phyloP scores from a whole-genome alignment of 2,888 invertebrate species.

The Scaptomyza cyrtandrae region DNA sequence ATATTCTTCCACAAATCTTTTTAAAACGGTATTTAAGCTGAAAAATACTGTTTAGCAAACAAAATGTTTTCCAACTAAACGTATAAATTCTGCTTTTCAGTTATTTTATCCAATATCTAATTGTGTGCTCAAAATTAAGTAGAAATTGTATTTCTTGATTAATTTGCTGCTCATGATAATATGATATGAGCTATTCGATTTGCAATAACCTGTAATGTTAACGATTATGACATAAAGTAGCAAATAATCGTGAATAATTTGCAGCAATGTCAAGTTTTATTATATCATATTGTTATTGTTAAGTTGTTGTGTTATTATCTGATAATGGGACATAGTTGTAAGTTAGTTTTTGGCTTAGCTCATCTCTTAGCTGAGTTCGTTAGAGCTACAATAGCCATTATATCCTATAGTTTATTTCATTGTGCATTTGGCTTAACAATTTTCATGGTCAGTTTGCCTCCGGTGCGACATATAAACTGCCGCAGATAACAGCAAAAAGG shows the following conservation, averaged over 20 bases:
- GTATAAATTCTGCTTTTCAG: too few relatives aligned
- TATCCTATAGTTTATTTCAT: constrained; percentile 50
- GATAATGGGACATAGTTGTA: constrained; percentile 47
- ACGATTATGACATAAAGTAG: constrained; percentile 12
- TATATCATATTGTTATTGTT: constrained; percentile 17
- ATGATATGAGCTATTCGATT: background rate
- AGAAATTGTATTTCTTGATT: background rate
- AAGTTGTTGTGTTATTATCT: constrained; percentile 43
- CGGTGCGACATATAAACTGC: constrained; percentile 73
- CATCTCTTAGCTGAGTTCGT: constrained; percentile 2
- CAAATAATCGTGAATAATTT: constrained; percentile 18
- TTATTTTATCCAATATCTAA: too few relatives aligned
- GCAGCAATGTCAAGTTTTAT: constrained; percentile 16
- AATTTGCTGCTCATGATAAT: background rate
- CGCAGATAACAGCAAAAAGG: constrained; percentile 76
- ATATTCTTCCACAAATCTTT: too few relatives aligned
- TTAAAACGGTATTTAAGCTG: too few relatives aligned
- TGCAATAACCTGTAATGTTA: constrained; percentile 8
- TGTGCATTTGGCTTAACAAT: constrained; percentile 61
- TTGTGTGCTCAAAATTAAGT: too few relatives aligned
- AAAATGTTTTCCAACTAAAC: too few relatives aligned
- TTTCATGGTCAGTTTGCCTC: constrained; percentile 58
- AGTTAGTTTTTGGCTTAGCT: constrained; percentile 32
- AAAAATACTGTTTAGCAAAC: too few relatives aligned
- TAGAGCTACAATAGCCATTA: constrained; percentile 46